Percentiles rank a stretch among this genome's conserved stretches.
phyloP scores from a whole-genome alignment of 2,888 invertebrate species.

The Entomobrya multifasciata region DNA sequence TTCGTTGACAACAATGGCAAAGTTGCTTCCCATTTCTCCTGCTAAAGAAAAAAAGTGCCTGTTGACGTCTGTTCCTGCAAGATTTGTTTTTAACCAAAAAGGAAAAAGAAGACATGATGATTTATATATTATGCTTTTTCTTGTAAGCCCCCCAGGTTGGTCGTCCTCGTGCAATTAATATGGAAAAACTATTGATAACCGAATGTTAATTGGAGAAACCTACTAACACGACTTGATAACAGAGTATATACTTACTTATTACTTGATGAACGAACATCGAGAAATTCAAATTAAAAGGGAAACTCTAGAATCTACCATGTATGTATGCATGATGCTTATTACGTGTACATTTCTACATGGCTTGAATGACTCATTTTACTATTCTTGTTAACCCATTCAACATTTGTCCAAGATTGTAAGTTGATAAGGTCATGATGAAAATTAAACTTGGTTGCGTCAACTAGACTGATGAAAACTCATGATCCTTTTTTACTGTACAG shows the following conservation, averaged over 20 bases:
- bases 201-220: conserved; percentile 15
- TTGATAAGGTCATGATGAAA: conserved; percentile 45
- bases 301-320: too few species aligned
- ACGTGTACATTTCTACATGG: too few species aligned
- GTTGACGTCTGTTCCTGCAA: conserved; percentile 30
- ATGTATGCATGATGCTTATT: too few species aligned
- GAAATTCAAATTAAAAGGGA: conserved; percentile 2
- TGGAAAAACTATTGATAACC: not conserved
- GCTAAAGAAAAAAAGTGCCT: conserved; percentile 7
- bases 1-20: conserved; percentile 62
- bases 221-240: not conserved
- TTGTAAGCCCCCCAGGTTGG: conserved; percentile 15
- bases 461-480: too few species aligned
- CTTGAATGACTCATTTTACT: not conserved
- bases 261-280: not conserved
- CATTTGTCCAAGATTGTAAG: conserved; percentile 35
- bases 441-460: conserved; percentile 22
- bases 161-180: not conserved
- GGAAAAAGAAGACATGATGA: conserved; percentile 25
- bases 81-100: not conserved
- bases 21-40: conserved; percentile 58
- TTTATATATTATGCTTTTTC: conserved; percentile 4
- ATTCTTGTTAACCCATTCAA: not conserved
- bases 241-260: too few species aligned
- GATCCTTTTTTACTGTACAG: too few species aligned